phyloP scores from a whole-genome alignment of 2,888 invertebrate species.

The Mimachlamys varia region DNA sequence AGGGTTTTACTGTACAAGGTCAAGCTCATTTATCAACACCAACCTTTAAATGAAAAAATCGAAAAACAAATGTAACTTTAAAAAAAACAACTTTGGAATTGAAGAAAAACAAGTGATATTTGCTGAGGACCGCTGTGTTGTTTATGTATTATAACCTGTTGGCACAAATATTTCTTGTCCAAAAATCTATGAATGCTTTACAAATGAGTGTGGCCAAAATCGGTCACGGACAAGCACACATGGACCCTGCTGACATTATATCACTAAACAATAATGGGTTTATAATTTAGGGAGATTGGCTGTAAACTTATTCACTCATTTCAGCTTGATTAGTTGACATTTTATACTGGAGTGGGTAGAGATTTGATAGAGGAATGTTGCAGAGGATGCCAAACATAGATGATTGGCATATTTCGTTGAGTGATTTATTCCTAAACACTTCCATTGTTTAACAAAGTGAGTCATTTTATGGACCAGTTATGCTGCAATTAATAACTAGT shows the following conservation, averaged over 20 bases:
- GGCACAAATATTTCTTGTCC: background rate
- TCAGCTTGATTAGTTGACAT: slow-evolving; percentile 15
- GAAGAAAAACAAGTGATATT: too few species aligned
- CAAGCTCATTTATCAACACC: too few species aligned
- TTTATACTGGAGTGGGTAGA: background rate
- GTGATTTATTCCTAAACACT: background rate
- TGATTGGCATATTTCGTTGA: background rate
- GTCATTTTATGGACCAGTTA: background rate
- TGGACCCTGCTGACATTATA: background rate
- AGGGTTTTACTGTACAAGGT: too few species aligned
- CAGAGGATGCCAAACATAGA: background rate
- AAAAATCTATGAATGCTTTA: background rate
- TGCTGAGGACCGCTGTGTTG: too few species aligned
- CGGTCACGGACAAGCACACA: background rate
- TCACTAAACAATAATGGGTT: background rate
- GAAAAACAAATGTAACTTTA: too few species aligned
- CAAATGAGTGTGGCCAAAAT: background rate
- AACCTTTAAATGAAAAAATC: too few species aligned
- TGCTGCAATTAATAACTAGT: background rate
- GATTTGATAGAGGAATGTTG: background rate
- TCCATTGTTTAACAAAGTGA: background rate
- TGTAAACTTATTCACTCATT: background rate
- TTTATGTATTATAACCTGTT: too few species aligned
- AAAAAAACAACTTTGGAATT: too few species aligned
- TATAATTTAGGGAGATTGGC: slow-evolving; percentile 2